Conservation (phyloP, 2,797 vertebrate species). For the Thripadectes ignobilis region DNA sequence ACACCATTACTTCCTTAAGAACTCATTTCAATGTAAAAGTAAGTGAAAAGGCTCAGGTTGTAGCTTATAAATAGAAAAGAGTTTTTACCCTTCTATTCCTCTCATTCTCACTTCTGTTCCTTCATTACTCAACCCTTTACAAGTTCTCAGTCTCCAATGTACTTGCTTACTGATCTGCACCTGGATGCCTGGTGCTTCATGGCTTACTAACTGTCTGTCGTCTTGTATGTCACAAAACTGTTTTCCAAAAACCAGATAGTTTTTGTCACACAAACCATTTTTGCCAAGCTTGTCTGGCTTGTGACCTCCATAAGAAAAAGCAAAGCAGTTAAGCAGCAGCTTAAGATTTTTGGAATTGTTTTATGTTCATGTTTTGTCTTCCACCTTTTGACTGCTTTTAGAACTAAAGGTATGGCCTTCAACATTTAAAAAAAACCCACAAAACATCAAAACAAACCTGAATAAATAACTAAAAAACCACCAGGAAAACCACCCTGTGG, state of each 20-base stretch:
- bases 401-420: not conserved
- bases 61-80: not conserved
- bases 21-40: not conserved
- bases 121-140: not conserved
- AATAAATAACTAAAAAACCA: not conserved
- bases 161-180: not conserved
- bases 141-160: not conserved
- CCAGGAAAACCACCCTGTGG: accelerated
- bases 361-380: not conserved
- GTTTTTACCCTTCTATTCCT: not conserved
- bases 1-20: not conserved
- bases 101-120: not conserved
- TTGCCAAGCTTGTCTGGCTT: not conserved
- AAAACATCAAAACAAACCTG: too few species aligned
- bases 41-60: not conserved
- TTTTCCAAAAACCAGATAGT: not conserved
- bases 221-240: not conserved
- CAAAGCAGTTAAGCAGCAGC: not conserved
- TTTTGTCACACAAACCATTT: not conserved
- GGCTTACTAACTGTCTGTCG: not conserved
- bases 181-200: not conserved
- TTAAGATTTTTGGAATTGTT: not conserved
- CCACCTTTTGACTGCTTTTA: not conserved
- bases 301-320: not conserved
- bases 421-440: not conserved